These are phyloP conservation scores for Girardinus metallicus DNA, from an alignment of 2,797 vertebrate species.

Conservation along the genomic window DNA sequence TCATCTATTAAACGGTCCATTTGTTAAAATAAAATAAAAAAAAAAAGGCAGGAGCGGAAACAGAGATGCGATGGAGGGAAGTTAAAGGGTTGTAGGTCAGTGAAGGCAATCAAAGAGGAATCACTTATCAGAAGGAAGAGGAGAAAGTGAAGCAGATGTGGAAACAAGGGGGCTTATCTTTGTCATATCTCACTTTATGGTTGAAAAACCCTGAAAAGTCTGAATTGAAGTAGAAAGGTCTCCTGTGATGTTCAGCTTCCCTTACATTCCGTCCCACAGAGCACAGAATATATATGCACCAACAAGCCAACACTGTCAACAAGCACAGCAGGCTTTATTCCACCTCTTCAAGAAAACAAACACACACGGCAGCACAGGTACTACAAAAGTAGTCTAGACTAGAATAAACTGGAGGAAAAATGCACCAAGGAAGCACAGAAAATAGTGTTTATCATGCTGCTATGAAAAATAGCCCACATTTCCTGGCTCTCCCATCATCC, in stretches of 20 bases:
- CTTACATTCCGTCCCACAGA: constrained; percentile 29
- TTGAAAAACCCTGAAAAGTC: constrained; percentile 30
- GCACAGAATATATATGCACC: constrained; percentile 49
- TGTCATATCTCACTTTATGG: constrained; percentile 55
- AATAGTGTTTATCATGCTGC: constrained; percentile 12
- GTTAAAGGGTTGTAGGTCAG: constrained; percentile 31
- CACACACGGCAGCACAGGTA: constrained; percentile 35
- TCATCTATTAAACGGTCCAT: constrained; percentile 53
- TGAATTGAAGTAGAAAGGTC: constrained; percentile 50
- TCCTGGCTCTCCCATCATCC: constrained; percentile 30
- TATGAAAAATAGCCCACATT: constrained; percentile 23
- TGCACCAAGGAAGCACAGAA: constrained; percentile 15
- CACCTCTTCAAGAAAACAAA: constrained; percentile 55
- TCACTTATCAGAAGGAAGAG: constrained; percentile 33
- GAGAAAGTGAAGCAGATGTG: constrained; percentile 17
- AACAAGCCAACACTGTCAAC: constrained; percentile 66
- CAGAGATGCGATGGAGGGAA: constrained; percentile 30
- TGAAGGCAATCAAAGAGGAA: constrained; percentile 36
- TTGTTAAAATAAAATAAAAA: constrained; percentile 13
- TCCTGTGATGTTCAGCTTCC: constrained; percentile 33
- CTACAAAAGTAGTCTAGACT: constrained; percentile 29
- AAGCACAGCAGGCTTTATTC: constrained; percentile 62
- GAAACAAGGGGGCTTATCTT: constrained; percentile 20
- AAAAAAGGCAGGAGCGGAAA: constrained; percentile 43
- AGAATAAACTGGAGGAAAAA: constrained; percentile 26